Base-by-base conservation (phyloP, 1,140 invertebrate genomes). In the Drosophila funebris region DNA sequence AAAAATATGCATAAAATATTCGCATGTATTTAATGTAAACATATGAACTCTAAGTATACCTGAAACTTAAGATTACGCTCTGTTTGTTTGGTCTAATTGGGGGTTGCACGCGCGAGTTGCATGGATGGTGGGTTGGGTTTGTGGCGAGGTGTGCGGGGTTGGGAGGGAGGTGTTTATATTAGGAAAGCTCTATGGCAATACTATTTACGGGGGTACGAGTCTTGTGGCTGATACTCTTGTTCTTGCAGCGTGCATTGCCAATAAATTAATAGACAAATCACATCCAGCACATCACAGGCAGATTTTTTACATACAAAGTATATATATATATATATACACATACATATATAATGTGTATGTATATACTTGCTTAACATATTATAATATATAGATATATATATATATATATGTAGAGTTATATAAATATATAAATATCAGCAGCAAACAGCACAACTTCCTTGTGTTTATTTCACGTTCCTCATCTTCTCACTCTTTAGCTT, bases 281-380 rank as follows among this genome's bases (percentile, higher is more conserved):
- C 82, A 85, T 85, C 82, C 78, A 85, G 78, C 82, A 85, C 82
- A 85, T 85, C 82, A 85, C 82, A 85, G 82, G 82, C 82, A 85
- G 82, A 85, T 82, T 84, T 67, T 79, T 83, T 78, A 78, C 76
- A 76, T 27, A 48, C 31, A 58, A 39, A 36, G 18, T 41, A 58
- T 58, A 54, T 67, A 67, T 52, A 57, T 37, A 33, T 37, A 14
- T 50, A 68, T 41, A 20, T 33, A 31, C 14, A 14, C 29, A 14
- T 50, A 68, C 33, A 20, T 33, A 31, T 8, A 14, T 14, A 24
- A 22, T 54, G 22, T 37, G 16, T 63, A 37, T 66, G 29, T 31
- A 22, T 78, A 48, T 44, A 53, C 31, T 53, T 6, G 54, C 39
- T 39, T 66, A n/a, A n/a, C n/a, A n/a, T n/a, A 72, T 43, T 14